Evolutionary conservation across 2,888 invertebrate genomes (phyloP).

Genomic region (Cheiracanthium punctorium): DNA sequence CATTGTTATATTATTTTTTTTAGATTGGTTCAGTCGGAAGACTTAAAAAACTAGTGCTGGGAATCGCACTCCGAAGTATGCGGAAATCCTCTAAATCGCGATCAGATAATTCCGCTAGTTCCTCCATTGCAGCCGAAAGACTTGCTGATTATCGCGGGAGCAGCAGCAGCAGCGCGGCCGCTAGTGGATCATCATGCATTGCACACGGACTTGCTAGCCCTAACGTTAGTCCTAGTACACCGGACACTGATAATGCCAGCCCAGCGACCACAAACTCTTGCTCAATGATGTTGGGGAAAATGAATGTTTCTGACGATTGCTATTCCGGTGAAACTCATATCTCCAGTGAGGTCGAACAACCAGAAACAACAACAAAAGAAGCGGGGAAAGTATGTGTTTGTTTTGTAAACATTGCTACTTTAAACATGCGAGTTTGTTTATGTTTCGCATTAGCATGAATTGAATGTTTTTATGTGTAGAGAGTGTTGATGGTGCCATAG

Average conservation of each 20-base stretch:
- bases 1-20: not conserved
- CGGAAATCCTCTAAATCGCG: constrained; percentile 59
- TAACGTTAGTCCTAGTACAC: constrained; percentile 71
- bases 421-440: too few relatives aligned
- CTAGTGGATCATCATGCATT: constrained; percentile 20
- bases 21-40: too few relatives aligned
- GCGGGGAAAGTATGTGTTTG: constrained; percentile 35
- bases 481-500: too few relatives aligned
- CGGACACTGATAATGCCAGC: constrained; percentile 58
- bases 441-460: too few relatives aligned
- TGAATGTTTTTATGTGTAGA: too few relatives aligned
- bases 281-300: constrained; percentile 28
- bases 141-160: constrained; percentile 62
- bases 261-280: constrained; percentile 15
- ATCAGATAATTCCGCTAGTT: constrained; percentile 37
- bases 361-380: constrained; percentile 39
- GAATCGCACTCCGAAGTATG: constrained; percentile 43
- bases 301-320: constrained; percentile 23
- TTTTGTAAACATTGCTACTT: not conserved
- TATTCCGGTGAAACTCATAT: constrained; percentile 41
- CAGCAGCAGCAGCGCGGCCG: constrained; percentile 23
- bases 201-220: constrained; percentile 54
- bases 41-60: not conserved
- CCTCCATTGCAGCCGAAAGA: constrained; percentile 56
- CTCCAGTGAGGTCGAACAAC: constrained; percentile 20